Evolutionary conservation across 2,113 vertebrate species (phyloP).

Genomic region (Leptobrachium leishanense): DNA sequence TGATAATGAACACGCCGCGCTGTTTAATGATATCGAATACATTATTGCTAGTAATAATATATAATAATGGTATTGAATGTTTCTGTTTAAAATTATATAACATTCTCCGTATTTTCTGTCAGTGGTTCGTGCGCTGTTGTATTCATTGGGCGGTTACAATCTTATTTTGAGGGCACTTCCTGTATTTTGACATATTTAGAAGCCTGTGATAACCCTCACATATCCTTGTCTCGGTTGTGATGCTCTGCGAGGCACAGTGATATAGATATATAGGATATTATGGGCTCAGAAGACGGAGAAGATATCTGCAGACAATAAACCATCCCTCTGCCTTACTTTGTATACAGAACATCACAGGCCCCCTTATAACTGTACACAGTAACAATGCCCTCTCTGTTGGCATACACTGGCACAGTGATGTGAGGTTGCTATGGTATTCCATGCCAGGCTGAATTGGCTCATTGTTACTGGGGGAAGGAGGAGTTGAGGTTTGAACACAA

Average conservation of each 20-base stretch:
- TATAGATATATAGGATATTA: background rate
- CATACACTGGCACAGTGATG: slow-evolving; percentile 45
- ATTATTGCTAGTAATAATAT: background rate
- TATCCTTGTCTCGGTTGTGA: too few relatives aligned
- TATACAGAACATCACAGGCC: slow-evolving; percentile 18
- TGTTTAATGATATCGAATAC: slow-evolving; percentile 8
- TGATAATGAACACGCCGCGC: too few relatives aligned
- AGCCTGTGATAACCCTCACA: too few relatives aligned
- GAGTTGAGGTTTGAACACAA: slow-evolving; percentile 21
- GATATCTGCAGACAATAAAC: background rate
- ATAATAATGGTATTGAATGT: too few relatives aligned
- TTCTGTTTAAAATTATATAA: too few relatives aligned
- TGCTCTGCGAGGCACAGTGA: background rate
- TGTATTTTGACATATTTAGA: too few relatives aligned
- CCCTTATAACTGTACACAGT: slow-evolving; percentile 21
- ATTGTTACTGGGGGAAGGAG: slow-evolving; percentile 31
- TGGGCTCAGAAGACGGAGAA: background rate
- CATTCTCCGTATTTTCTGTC: too few relatives aligned
- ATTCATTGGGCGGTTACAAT: too few relatives aligned
- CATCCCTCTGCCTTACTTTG: slow-evolving; percentile 1
- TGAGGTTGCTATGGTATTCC: slow-evolving; percentile 45
- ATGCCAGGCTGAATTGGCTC: slow-evolving; percentile 47
- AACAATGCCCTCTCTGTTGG: slow-evolving; percentile 48
- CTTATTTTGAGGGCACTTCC: too few relatives aligned
- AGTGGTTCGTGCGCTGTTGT: too few relatives aligned